Evolutionary conservation across 2,113 vertebrate genomes (phyloP).

Genomic region (Hystrix cristata): DNA sequence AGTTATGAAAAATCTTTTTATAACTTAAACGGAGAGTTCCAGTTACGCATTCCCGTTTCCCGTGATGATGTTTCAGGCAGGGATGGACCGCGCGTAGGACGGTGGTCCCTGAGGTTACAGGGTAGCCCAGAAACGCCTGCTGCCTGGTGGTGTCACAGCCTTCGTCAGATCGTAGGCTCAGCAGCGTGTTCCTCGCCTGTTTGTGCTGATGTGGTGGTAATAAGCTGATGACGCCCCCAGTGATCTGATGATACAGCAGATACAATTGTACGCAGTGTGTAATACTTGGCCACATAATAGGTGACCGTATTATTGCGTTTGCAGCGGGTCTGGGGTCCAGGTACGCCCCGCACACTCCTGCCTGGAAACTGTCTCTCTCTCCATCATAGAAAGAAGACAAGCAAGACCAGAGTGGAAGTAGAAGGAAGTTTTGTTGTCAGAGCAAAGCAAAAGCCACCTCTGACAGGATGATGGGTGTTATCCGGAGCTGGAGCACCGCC

Average conservation of each 20-base stretch:
- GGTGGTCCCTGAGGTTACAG: neutral
- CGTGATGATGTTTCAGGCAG: fast-evolving
- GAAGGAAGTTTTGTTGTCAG: too few relatives aligned
- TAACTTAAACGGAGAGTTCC: neutral
- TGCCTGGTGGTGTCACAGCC: neutral
- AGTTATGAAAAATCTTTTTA: neutral
- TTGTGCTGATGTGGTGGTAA: neutral
- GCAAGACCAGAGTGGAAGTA: too few relatives aligned
- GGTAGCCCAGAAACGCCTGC: neutral
- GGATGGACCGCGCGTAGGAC: fast-evolving
- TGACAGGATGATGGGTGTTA: too few relatives aligned
- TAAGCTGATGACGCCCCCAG: neutral
- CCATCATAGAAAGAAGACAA: too few relatives aligned
- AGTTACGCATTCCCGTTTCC: neutral
- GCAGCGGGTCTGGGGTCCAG: too few relatives aligned
- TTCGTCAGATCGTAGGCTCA: neutral
- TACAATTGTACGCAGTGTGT: neutral
- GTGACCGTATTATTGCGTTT: neutral
- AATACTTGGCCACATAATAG: neutral
- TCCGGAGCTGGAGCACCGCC: too few relatives aligned
- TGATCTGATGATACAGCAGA: neutral
- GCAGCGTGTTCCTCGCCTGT: neutral
- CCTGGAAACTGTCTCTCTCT: too few relatives aligned
- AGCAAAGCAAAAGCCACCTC: too few relatives aligned
- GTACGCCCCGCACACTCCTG: too few relatives aligned